phyloP scores from a whole-genome alignment of 1,140 invertebrate species.

The Platyura marginata region DNA sequence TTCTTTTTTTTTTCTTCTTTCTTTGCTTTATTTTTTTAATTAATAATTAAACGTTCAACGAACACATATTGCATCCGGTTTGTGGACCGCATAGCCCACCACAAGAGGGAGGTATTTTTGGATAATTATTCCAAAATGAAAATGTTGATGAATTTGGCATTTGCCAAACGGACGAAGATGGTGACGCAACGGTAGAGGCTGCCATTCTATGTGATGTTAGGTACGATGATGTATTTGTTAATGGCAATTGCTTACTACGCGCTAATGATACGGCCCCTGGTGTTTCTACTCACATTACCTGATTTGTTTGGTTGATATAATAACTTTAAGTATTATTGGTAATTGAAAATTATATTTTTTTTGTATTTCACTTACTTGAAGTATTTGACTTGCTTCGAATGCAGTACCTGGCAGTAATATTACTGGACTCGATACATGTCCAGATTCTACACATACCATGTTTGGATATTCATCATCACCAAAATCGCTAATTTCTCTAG shows the following conservation, averaged over 20 bases:
- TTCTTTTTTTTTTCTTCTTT: no score
- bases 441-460: slow-evolving; percentile 90
- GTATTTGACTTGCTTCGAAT: slow-evolving; percentile 22
- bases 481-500: slow-evolving; percentile 81
- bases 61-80: not conserved
- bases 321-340: not conserved
- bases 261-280: not conserved
- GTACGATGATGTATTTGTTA: not conserved
- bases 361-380: slow-evolving; percentile 19
- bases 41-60: not conserved
- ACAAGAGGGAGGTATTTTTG: not conserved
- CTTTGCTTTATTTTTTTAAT: no score
- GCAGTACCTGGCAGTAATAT: slow-evolving; percentile 63
- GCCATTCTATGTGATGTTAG: not conserved
- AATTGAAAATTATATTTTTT: slow-evolving; percentile 14
- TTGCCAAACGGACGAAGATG: not conserved
- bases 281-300: slow-evolving; percentile 21
- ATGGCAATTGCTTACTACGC: not conserved
- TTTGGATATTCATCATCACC: slow-evolving; percentile 88
- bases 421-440: slow-evolving; percentile 69
- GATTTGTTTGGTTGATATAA: slow-evolving; percentile 1
- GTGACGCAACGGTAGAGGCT: not conserved
- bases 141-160: not conserved
- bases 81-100: not conserved
- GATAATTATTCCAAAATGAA: slow-evolving; percentile 2